Conservation (phyloP, 2,113 vertebrate species). For the Sebastes fasciatus region DNA sequence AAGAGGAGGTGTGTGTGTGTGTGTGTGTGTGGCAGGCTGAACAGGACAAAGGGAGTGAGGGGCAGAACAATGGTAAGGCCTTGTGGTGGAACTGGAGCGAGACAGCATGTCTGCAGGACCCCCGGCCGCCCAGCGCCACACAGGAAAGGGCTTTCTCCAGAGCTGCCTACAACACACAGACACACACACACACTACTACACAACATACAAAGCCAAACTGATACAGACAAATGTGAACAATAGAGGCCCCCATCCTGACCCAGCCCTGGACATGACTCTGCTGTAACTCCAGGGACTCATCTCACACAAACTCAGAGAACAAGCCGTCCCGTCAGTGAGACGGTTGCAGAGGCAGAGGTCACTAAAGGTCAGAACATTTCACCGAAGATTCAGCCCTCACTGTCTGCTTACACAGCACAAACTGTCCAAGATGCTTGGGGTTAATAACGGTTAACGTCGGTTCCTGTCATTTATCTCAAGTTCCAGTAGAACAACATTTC, state of each 20-base stretch:
- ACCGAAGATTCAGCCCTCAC: not conserved
- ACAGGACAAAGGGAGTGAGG: constrained; percentile 77
- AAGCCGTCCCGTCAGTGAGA: constrained; percentile 49
- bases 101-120: constrained; percentile 84
- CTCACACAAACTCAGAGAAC: constrained; percentile 64
- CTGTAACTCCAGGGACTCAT: constrained; percentile 73
- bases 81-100: constrained; percentile 78
- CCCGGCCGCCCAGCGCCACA: constrained; percentile 75
- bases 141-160: constrained; percentile 84
- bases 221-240: constrained; percentile 68
- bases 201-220: constrained; percentile 48
- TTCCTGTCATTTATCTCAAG: constrained; percentile 29
- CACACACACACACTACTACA: constrained; percentile 34
- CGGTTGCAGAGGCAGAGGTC: constrained; percentile 33
- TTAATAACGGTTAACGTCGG: constrained; percentile 4
- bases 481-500: constrained; percentile 15
- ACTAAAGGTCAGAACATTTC: constrained; percentile 36
- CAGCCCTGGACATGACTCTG: constrained; percentile 62
- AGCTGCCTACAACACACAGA: constrained; percentile 52
- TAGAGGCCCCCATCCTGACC: constrained; percentile 70
- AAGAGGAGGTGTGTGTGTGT: not conserved
- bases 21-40: constrained; percentile 30
- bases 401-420: constrained; percentile 58
- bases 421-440: not conserved
- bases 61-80: constrained; percentile 84